Conservation (phyloP, 2,888 invertebrate species). For the Periphyllus acericola region DNA sequence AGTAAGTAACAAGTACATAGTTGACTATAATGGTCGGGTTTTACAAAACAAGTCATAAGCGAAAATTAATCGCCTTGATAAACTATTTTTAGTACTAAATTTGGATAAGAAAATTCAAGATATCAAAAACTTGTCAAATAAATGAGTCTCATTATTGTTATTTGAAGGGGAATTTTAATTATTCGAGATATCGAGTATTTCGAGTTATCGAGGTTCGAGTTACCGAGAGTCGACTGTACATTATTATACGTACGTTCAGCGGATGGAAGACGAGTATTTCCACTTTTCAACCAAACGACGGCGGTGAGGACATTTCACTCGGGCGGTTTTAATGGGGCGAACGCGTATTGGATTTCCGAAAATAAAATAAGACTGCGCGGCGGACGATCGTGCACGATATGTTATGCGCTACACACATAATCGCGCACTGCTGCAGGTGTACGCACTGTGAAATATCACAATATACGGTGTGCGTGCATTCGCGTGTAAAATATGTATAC, state of each 20-base stretch:
- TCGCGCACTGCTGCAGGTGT: background rate
- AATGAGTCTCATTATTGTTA: too few species aligned
- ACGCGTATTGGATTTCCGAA: constrained; percentile 42
- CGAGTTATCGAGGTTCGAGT: too few species aligned
- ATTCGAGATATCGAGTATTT: too few species aligned
- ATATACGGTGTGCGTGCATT: background rate
- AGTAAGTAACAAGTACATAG: too few species aligned
- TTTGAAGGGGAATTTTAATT: too few species aligned
- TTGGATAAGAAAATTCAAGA: too few species aligned
- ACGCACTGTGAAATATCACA: too few species aligned
- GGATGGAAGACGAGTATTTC: constrained; percentile 41
- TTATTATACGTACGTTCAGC: background rate
- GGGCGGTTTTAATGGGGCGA: constrained; percentile 39
- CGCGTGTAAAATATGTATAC: background rate
- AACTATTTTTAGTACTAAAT: too few species aligned
- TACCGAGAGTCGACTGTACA: background rate
- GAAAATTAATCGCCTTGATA: too few species aligned
- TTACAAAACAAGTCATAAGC: too few species aligned
- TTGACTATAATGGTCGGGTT: too few species aligned
- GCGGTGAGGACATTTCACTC: constrained; percentile 23
- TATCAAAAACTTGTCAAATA: too few species aligned
- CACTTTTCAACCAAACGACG: constrained; percentile 29
- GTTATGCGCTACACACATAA: background rate
- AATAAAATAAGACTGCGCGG: background rate
- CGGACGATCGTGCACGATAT: background rate